Percentiles rank a stretch among this genome's conserved stretches.
phyloP scores from a whole-genome alignment of 2,888 invertebrate species.

The Neria commutata region DNA sequence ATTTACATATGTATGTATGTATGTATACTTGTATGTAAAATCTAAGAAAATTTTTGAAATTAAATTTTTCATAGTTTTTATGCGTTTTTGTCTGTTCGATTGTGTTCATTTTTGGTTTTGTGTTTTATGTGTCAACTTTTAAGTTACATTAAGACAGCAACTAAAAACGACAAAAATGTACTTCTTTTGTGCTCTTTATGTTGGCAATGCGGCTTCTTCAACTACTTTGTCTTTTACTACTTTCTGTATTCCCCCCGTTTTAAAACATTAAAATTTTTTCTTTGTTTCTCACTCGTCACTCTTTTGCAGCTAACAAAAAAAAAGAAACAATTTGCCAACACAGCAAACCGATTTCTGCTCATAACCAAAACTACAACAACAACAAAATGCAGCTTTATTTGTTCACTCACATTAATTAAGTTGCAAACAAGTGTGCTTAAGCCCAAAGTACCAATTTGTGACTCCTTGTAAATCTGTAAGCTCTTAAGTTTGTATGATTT shows the following conservation, averaged over 20 bases:
- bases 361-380: too few relatives aligned
- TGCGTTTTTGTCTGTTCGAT: neutral
- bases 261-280: constrained; percentile 15
- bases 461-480: constrained; percentile 6
- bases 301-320: constrained; percentile 14
- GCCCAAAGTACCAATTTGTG: constrained; percentile 5
- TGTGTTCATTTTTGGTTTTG: neutral
- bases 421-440: constrained; percentile 24
- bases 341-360: constrained; percentile 18
- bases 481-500: constrained; percentile 5
- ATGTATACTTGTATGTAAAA: constrained; percentile 24
- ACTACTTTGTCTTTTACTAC: constrained; percentile 11
- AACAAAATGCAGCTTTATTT: constrained; percentile 42
- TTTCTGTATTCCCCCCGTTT: too few relatives aligned
- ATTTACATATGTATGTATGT: constrained; percentile 27
- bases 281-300: constrained; percentile 10
- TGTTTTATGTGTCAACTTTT: neutral
- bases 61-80: constrained; percentile 3
- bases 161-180: constrained; percentile 15
- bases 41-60: constrained; percentile 18
- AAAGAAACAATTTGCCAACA: constrained; percentile 15
- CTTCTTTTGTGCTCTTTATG: constrained; percentile 12
- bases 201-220: constrained; percentile 29
- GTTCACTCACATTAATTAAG: constrained; percentile 31
- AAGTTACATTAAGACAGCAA: neutral